Evolutionary conservation across 2,888 invertebrate genomes (phyloP).

Genomic region (Notodonta dromedarius): DNA sequence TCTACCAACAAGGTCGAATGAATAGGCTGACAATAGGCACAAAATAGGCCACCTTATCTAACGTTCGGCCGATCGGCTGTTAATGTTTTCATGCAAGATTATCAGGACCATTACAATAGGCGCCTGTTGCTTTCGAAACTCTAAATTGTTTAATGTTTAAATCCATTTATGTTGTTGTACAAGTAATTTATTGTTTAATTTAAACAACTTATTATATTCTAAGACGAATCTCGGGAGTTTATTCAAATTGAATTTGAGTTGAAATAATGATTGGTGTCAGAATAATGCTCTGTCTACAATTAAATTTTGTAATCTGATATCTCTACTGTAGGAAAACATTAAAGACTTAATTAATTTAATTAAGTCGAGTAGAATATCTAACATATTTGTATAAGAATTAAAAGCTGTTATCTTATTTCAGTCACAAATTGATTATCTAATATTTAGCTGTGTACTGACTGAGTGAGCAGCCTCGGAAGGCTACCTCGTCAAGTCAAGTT

Average conservation of each 20-base stretch:
- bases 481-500: too few relatives aligned
- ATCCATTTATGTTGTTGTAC: constrained; percentile 29
- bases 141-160: constrained; percentile 13
- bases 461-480: too few relatives aligned
- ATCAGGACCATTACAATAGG: constrained; percentile 16
- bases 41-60: constrained; percentile 12
- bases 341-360: not conserved
- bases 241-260: constrained; percentile 17
- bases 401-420: too few relatives aligned
- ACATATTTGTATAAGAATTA: not conserved
- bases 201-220: constrained; percentile 31
- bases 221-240: constrained; percentile 11
- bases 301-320: too few relatives aligned
- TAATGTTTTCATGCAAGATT: constrained; percentile 23
- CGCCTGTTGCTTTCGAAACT: constrained; percentile 13
- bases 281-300: not conserved
- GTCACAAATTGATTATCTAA: too few relatives aligned
- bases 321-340: too few relatives aligned
- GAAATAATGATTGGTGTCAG: constrained; percentile 9
- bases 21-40: constrained; percentile 31
- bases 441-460: too few relatives aligned
- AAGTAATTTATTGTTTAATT: constrained; percentile 30
- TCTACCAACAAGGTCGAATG: constrained; percentile 20
- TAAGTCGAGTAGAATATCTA: not conserved
- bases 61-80: not conserved